Conservation (phyloP, 2,113 vertebrate species). For the Oncorhynchus kisutch region DNA sequence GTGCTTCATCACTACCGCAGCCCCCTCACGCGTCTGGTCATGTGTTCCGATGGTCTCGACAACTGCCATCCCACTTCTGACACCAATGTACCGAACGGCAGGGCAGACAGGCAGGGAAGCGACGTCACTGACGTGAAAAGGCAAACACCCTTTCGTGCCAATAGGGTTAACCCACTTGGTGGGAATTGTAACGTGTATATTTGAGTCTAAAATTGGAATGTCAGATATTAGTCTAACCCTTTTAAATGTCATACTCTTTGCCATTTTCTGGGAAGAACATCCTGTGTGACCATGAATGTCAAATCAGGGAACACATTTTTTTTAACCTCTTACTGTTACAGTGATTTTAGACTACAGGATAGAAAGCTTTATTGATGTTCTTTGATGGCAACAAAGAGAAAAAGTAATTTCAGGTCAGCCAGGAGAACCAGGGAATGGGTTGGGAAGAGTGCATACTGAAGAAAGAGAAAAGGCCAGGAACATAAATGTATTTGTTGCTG, state of each 20-base stretch:
- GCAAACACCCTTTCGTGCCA: no score
- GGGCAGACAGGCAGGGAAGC: no score
- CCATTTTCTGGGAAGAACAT: neutral
- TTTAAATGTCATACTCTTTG: neutral
- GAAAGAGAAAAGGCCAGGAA: slow-evolving; percentile 1
- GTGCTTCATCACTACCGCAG: no score
- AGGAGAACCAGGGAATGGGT: slow-evolving; percentile 15
- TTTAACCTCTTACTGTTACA: slow-evolving; percentile 17
- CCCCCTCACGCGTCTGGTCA: no score
- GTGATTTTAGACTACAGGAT: slow-evolving; percentile 7
- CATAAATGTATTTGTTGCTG: slow-evolving; percentile 23
- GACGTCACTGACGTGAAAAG: no score
- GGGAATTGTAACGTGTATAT: no score
- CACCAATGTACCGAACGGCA: no score
- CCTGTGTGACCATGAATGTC: neutral
- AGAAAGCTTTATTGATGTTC: slow-evolving; percentile 25
- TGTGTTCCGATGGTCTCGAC: no score
- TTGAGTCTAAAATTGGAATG: neutral
- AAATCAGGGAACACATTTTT: neutral
- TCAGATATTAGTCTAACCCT: neutral
- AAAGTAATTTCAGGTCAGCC: slow-evolving; percentile 44
- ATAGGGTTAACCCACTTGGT: no score
- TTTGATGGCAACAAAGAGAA: slow-evolving; percentile 24
- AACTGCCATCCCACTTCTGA: no score
- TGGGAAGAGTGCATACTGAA: slow-evolving; percentile 10